A percentile compares a stretch with the other conserved stretches of the same genome.
Conservation (phyloP, 2,797 vertebrate genomes). For the Netta rufina region DNA sequence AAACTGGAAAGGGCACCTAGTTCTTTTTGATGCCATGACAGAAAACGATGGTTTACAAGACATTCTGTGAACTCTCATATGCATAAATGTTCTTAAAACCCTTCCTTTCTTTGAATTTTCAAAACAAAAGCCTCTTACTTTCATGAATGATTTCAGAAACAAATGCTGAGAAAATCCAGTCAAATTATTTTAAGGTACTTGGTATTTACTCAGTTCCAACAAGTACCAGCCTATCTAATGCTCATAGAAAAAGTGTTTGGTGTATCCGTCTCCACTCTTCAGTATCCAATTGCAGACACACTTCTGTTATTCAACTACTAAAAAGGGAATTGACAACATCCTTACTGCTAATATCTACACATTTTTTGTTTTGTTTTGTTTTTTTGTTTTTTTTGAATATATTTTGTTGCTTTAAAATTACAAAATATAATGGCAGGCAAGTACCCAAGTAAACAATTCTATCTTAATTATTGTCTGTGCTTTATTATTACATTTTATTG, state of each 20-base stretch:
- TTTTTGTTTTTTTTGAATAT: not conserved
- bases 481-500: conserved; percentile 2
- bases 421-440: not conserved
- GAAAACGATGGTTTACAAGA: not conserved
- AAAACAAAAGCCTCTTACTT: not conserved
- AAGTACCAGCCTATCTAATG: not conserved
- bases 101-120: not conserved
- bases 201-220: not conserved
- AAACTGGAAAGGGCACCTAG: not conserved
- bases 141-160: not conserved
- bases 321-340: not conserved
- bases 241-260: not conserved
- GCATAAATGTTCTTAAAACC: not conserved
- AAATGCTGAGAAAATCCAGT: not conserved
- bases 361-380: not conserved
- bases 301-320: not conserved
- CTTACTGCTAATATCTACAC: not conserved
- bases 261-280: not conserved
- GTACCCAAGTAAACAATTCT: not conserved
- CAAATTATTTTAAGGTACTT: not conserved
- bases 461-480: not conserved
- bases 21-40: not conserved
- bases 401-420: not conserved
- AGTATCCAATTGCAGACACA: not conserved
- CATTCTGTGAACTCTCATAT: not conserved